These are phyloP conservation scores for Daubentonia madagascariensis DNA, from an alignment of 2,113 vertebrate species.

Conservation along the genomic window DNA sequence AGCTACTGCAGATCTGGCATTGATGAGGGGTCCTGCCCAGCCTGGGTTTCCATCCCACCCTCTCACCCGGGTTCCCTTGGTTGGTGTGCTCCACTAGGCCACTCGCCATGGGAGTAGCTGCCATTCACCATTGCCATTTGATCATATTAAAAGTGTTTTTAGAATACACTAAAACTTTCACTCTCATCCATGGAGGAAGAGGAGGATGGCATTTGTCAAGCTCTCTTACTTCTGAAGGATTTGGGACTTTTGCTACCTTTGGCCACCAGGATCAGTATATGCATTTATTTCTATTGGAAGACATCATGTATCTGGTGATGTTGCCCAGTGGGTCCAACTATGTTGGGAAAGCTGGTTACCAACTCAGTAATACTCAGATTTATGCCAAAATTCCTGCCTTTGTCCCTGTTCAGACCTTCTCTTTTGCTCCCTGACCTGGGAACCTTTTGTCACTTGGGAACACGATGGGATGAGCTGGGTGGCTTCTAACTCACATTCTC, in stretches of 20 bases:
- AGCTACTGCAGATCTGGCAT: not conserved
- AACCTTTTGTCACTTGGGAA: not conserved
- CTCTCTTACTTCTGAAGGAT: not conserved
- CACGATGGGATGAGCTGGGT: not conserved
- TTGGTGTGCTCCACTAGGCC: not conserved
- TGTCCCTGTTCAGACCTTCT: not conserved
- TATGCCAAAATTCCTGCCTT: not conserved
- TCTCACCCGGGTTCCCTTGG: not conserved
- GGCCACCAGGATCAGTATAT: not conserved
- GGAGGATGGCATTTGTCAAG: not conserved
- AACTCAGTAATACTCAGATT: not conserved
- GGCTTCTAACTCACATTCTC: not conserved
- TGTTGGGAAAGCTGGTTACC: not conserved
- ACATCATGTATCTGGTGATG: not conserved
- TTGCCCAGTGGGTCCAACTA: not conserved
- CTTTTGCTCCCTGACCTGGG: slow-evolving; percentile 7
- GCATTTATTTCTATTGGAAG: not conserved
- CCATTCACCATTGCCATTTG: not conserved
- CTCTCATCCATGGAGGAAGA: not conserved
- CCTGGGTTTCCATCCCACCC: not conserved
- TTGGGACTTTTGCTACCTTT: not conserved
- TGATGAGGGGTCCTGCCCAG: not conserved
- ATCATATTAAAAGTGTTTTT: not conserved
- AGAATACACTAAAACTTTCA: not conserved
- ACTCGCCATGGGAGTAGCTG: not conserved